Evolutionary conservation across 2,797 vertebrate genomes (phyloP).

Genomic region (Coilia nasus): DNA sequence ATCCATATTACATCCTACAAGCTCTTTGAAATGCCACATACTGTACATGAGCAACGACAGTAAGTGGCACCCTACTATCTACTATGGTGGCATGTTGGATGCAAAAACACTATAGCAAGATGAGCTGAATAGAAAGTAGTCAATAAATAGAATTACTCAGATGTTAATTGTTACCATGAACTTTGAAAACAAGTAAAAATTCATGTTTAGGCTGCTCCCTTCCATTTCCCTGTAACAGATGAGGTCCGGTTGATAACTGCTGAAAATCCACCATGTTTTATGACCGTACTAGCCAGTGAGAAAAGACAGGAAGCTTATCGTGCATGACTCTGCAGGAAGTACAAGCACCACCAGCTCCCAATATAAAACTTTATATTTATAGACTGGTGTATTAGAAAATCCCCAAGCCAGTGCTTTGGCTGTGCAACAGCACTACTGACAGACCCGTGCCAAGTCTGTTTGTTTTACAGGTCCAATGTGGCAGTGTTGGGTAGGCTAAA

Average conservation of each 20-base stretch:
- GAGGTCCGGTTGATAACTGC: neutral
- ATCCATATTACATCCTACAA: constrained; percentile 4
- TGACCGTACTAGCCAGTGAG: neutral
- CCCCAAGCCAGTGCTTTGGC: neutral
- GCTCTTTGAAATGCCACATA: neutral
- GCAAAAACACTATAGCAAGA: neutral
- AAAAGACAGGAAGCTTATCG: neutral
- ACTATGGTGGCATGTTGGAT: neutral
- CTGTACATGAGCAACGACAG: neutral
- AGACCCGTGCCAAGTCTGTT: neutral
- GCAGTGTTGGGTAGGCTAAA: neutral
- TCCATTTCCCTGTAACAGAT: neutral
- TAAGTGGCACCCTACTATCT: neutral
- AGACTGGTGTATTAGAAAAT: neutral
- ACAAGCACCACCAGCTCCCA: neutral
- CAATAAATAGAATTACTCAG: neutral
- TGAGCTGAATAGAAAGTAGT: neutral
- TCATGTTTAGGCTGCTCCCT: neutral
- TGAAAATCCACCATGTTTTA: neutral
- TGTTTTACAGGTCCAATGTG: neutral
- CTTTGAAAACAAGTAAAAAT: neutral
- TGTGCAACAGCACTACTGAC: neutral
- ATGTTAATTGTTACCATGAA: neutral
- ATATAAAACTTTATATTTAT: neutral
- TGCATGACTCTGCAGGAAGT: neutral